Conservation (phyloP, 2,797 vertebrate genomes). For the Huso huso region DNA sequence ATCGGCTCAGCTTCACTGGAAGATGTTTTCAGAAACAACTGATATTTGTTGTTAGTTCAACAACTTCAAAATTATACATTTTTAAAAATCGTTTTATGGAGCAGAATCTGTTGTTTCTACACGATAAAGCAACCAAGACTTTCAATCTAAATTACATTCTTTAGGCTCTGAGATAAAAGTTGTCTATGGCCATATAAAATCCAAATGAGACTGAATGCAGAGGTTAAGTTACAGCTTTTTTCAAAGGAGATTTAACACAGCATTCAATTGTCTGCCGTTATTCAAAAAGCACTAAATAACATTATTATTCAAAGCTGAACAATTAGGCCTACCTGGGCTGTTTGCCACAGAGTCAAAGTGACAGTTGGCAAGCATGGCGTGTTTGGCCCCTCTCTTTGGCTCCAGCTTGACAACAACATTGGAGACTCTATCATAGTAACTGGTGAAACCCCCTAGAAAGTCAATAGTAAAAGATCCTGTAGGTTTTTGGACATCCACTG, state of each 20-base stretch:
- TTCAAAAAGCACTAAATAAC: not conserved
- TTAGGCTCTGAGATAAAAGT: too few species aligned
- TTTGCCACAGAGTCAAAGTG: constrained; percentile 95
- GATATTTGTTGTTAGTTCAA: too few species aligned
- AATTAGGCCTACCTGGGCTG: constrained; percentile 70
- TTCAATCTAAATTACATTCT: too few species aligned
- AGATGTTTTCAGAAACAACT: too few species aligned
- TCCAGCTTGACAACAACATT: constrained; percentile 85
- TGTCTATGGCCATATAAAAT: too few species aligned
- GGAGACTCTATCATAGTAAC: constrained; percentile 89
- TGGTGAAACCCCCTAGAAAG: constrained; percentile 92
- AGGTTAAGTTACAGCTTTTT: not conserved
- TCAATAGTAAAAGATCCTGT: constrained; percentile 91
- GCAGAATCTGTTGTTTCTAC: too few species aligned
- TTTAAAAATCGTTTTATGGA: too few species aligned
- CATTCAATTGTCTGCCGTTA: too few species aligned
- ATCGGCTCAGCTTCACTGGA: too few species aligned
- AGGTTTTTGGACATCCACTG: constrained; percentile 77
- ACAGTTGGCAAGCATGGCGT: constrained; percentile 88
- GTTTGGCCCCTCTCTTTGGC: constrained; percentile 69
- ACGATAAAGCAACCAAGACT: too few species aligned
- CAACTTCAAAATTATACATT: too few species aligned
- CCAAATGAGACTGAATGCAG: not conserved
- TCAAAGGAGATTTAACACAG: not conserved
- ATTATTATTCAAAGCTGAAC: not conserved